Base-by-base conservation (phyloP, 1,140 invertebrate species). In the Chironomus striatipennis region DNA sequence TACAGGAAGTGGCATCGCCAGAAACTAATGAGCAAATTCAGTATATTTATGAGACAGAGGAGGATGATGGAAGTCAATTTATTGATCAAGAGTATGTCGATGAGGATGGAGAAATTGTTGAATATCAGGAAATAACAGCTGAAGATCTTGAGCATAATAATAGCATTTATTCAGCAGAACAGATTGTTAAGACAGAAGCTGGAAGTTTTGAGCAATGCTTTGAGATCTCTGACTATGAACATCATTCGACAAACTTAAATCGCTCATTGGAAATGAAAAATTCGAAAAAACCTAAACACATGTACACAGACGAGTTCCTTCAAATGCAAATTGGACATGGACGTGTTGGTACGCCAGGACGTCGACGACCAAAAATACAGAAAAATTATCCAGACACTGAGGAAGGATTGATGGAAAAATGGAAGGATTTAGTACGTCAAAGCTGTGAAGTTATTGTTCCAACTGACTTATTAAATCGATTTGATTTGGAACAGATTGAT, bases 21-120 rank as follows among this genome's bases (percentile, higher is more conserved):
- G 17, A 70, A 20, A 5, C 65, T 20, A 57, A 57, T 57, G 17
- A 17, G 7, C 47, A 57, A 12, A 70, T 70, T 2, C 17, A 70
- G 65, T 70, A 70, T 12, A 17, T 70, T 5, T 70, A 70, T 21
- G 65, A 57, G 9, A 57, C 47, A 2, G 47, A 70, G 7, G 65
- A 70, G 7, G 20, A 18, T 18, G 65, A 70, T 6, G 65, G 65
- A 20, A 21, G 18, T 20, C 17, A 70, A 20, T 70, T 70, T 20
- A 70, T 70, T 21, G 65, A 70, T 8, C 65, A 70, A 20, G 65
- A 70, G 10, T 70, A 70, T 20, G 18, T 70, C 18, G 65, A 70
- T 70, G 65, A 70, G 6, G 65, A 70, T 1, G 18, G 17, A 10
- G 65, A 18, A 70, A 21, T 70, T 21, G 65, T 70, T 9, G 65